Percentiles rank a stretch among this genome's conserved stretches.
phyloP scores from a whole-genome alignment of 2,888 invertebrate species.

The Eudemis profundana region DNA sequence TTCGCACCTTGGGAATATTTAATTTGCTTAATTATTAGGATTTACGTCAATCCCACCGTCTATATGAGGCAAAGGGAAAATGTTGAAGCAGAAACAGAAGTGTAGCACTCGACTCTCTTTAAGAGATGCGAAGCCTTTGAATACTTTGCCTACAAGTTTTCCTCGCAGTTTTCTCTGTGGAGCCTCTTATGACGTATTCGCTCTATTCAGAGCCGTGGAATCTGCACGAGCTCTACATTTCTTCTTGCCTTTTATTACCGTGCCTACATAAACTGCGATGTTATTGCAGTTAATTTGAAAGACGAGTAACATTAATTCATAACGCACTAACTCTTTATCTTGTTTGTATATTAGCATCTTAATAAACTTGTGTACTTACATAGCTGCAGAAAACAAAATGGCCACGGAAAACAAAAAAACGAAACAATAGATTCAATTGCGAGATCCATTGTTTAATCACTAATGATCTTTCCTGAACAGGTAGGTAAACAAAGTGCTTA shows the following conservation, averaged over 20 bases:
- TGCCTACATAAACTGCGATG: conserved; percentile 19
- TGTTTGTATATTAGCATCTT: conserved; percentile 19
- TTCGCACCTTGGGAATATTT: conserved; percentile 9
- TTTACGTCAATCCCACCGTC: conserved; percentile 30
- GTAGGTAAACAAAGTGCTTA: conserved; percentile 45
- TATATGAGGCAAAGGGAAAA: conserved; percentile 44
- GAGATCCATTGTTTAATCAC: conserved; percentile 59
- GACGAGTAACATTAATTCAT: neutral
- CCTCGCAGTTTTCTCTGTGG: conserved; percentile 54
- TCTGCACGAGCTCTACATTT: conserved; percentile 47
- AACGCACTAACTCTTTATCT: no score
- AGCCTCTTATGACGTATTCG: conserved; percentile 53
- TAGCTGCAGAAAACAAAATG: conserved; percentile 32
- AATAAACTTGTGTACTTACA: conserved; percentile 15
- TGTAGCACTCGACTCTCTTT: conserved; percentile 49
- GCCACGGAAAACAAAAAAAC: conserved; percentile 47
- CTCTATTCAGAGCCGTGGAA: conserved; percentile 55
- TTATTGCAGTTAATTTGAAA: conserved; percentile 14
- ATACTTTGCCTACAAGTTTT: conserved; percentile 57
- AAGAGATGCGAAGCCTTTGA: conserved; percentile 60
- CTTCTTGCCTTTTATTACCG: conserved; percentile 43
- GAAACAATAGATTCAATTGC: conserved; percentile 59
- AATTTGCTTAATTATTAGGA: conserved; percentile 38
- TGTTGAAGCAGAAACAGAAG: conserved; percentile 47
- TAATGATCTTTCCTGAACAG: conserved; percentile 59